Evolutionary conservation across 2,797 vertebrate species (phyloP), one percentile per base, ranked within the genome.

Genomic region (Thalassophryne amazonica): DNA sequence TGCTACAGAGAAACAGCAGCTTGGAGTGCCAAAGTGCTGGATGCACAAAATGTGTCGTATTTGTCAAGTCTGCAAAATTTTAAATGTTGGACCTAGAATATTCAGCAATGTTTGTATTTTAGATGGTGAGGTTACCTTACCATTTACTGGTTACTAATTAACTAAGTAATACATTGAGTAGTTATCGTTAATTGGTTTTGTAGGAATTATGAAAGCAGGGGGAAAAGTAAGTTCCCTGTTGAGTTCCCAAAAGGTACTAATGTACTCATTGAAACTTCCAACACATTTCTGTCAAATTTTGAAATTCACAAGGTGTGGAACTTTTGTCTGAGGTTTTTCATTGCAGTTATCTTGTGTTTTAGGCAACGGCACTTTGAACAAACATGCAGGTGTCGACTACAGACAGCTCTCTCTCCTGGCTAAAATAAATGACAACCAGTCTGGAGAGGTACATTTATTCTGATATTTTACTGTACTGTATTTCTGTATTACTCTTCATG

Each of bases 291-390:
- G 0, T 42, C 14, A 11, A 29, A 50, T 24, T 49, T 46, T 22
- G 41, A 18, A 34, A 24, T 17, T 11, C 29, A 16, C 52, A 10
- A 64, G 58, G 45, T 45, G 22, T 13, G 2, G 2, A 7, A 1
- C 16, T 55, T 46, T 46, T 58, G 22, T 61, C 6, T 48, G 13
- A 40, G 12, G 41, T 39, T 35, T 35, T 15, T 24, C 5, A 21
- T 22, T 51, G 6, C 25, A 18, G 10, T 43, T 34, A 38, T 57
- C 7, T 36, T 67, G 29, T 75, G 46, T 70, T 68, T 14, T 43
- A 98, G 96, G 97, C 32, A 99, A 99, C 0, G 96, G 97, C 52
- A 99, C 97, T 11, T 88, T 99, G 60, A 99, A 98, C 81, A 99
- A 99, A 87, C 93, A 94, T 0, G 93, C 96, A 0, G 97, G 97